A percentile compares a stretch with the other conserved stretches of the same genome.
Evolutionary conservation across 2,888 invertebrate genomes (phyloP).

Genomic region (Mimas tiliae): DNA sequence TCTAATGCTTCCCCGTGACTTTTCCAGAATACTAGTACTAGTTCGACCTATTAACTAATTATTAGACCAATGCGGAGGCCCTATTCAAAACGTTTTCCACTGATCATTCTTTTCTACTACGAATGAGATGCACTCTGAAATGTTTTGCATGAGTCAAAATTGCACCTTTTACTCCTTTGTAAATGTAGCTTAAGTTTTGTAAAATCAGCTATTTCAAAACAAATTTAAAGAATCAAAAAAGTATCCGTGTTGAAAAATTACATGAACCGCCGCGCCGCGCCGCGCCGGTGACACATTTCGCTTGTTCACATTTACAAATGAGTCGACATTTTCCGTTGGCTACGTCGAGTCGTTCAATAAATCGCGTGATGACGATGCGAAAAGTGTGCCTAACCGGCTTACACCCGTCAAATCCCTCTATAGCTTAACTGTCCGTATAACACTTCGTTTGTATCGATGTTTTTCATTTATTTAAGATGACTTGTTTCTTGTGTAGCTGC

Average conservation of each 20-base stretch:
- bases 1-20: too few species aligned
- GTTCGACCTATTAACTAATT: too few species aligned
- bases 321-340: conserved; percentile 19
- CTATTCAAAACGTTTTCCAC: too few species aligned
- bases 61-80: too few species aligned
- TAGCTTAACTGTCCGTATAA: background rate
- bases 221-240: background rate
- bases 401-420: conserved; percentile 9
- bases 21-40: too few species aligned
- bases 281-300: background rate
- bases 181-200: too few species aligned
- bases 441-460: background rate
- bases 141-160: too few species aligned
- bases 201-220: too few species aligned
- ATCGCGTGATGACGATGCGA: conserved; percentile 19
- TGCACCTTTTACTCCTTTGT: too few species aligned
- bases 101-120: too few species aligned
- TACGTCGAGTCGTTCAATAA: conserved; percentile 14
- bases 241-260: background rate
- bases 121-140: too few species aligned
- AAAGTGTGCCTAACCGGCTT: conserved; percentile 15
- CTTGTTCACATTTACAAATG: conserved; percentile 21
- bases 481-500: background rate
- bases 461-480: conserved; percentile 1
- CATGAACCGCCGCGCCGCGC: too few species aligned